phyloP scores from a whole-genome alignment of 2,888 invertebrate species.

The Danaus chrysippus region DNA sequence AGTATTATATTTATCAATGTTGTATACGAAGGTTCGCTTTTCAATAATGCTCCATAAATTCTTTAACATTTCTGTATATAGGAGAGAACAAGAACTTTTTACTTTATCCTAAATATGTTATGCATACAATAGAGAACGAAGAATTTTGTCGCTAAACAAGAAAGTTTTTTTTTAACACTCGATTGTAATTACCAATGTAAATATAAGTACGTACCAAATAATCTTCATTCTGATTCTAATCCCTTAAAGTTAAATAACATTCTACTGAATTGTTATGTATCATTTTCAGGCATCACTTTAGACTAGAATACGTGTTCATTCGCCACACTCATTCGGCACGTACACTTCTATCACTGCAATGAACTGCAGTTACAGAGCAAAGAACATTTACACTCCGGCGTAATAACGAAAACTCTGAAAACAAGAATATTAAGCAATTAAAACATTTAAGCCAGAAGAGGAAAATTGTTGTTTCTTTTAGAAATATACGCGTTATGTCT shows the following conservation, averaged over 20 bases:
- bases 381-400: not conserved
- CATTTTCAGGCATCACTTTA: not conserved
- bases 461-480: not conserved
- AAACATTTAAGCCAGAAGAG: not conserved
- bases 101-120: too few species aligned
- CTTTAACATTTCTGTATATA: too few species aligned
- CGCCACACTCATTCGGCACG: slow-evolving; percentile 36
- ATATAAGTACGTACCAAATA: not conserved
- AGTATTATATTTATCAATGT: too few species aligned
- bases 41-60: too few species aligned
- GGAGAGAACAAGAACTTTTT: too few species aligned
- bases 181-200: not conserved
- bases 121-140: too few species aligned
- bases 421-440: not conserved
- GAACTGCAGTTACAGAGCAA: slow-evolving; percentile 30
- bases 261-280: not conserved
- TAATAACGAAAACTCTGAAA: not conserved
- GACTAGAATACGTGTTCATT: slow-evolving; percentile 28
- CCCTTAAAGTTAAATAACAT: not conserved
- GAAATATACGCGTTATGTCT: too few species aligned
- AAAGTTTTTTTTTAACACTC: not conserved
- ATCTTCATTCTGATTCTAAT: not conserved
- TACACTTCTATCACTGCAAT: slow-evolving; percentile 32
- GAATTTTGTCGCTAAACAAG: too few species aligned
- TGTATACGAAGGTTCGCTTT: too few species aligned